phyloP scores from a whole-genome alignment of 2,113 vertebrate species.

The Laticauda laticaudata region DNA sequence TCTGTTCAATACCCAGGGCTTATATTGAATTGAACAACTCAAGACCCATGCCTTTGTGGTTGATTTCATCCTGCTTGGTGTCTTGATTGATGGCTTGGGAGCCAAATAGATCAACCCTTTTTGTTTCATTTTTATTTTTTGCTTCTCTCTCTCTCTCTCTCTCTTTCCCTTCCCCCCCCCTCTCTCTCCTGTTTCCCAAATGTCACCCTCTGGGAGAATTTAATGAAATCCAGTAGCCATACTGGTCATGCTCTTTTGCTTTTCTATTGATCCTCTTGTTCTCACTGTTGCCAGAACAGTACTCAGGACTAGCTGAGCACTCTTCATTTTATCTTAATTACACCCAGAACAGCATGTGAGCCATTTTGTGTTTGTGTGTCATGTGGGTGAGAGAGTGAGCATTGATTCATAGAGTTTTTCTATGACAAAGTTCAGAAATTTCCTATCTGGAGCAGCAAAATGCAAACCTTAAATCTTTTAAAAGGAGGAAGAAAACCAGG shows the following conservation, averaged over 20 bases:
- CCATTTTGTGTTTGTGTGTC: neutral
- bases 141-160: neutral
- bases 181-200: neutral
- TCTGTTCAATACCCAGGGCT: neutral
- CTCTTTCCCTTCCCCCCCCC: too few species aligned
- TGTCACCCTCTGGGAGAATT: neutral
- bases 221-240: neutral
- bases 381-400: too few species aligned
- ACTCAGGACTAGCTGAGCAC: neutral
- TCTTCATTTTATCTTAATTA: neutral
- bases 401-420: neutral
- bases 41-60: neutral
- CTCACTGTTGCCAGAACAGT: neutral
- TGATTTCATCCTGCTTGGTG: neutral
- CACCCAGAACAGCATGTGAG: neutral
- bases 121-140: neutral
- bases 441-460: conserved; percentile 14
- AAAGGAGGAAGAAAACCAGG: neutral
- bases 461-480: conserved; percentile 21
- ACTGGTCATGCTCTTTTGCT: neutral
- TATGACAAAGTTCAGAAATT: neutral
- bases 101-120: neutral
- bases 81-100: neutral
- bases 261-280: neutral
- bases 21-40: neutral